Percentiles rank a stretch among this genome's conserved stretches.
Conservation (phyloP, 2,888 invertebrate genomes). For the Neria commutata region DNA sequence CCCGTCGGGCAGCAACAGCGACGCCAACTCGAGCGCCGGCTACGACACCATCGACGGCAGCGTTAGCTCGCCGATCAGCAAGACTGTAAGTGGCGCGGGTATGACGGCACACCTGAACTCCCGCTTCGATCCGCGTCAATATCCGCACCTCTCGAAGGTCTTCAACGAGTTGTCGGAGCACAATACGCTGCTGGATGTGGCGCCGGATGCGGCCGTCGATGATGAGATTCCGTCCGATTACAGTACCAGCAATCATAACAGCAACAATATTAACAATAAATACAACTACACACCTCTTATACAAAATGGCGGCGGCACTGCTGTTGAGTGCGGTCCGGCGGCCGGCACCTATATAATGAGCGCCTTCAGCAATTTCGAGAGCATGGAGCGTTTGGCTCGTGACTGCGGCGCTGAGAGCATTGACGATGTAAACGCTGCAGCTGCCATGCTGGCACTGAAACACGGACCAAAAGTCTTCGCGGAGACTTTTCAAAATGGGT, state of each 20-base stretch:
- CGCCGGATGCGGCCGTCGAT: slow-evolving; percentile 40
- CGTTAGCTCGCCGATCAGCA: not conserved
- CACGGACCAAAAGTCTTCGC: slow-evolving; percentile 76
- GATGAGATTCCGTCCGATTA: slow-evolving; percentile 53
- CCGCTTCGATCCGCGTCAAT: slow-evolving; percentile 76
- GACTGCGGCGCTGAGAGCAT: slow-evolving; percentile 66
- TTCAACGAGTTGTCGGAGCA: slow-evolving; percentile 52
- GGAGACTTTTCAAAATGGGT: slow-evolving; percentile 61
- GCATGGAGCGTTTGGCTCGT: slow-evolving; percentile 54
- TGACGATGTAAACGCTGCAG: slow-evolving; percentile 82
- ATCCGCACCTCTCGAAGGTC: slow-evolving; percentile 79
- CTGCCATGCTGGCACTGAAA: slow-evolving; percentile 86
- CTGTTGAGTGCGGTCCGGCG: slow-evolving; percentile 9
- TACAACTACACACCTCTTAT: slow-evolving; percentile 24
- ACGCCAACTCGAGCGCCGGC: not conserved
- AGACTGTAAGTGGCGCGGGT: too few relatives aligned
- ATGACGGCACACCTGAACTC: slow-evolving; percentile 34
- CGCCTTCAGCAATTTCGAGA: slow-evolving; percentile 49
- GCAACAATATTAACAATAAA: slow-evolving; percentile 32
- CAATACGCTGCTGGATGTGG: slow-evolving; percentile 21
- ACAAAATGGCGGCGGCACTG: slow-evolving; percentile 10
- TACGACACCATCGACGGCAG: slow-evolving; percentile 13
- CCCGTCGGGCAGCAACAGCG: slow-evolving; percentile 36
- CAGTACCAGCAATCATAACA: slow-evolving; percentile 41
- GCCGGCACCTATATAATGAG: slow-evolving; percentile 28